Base-by-base conservation (phyloP, 2,888 invertebrate species). In the Drosophila eohydei region DNA sequence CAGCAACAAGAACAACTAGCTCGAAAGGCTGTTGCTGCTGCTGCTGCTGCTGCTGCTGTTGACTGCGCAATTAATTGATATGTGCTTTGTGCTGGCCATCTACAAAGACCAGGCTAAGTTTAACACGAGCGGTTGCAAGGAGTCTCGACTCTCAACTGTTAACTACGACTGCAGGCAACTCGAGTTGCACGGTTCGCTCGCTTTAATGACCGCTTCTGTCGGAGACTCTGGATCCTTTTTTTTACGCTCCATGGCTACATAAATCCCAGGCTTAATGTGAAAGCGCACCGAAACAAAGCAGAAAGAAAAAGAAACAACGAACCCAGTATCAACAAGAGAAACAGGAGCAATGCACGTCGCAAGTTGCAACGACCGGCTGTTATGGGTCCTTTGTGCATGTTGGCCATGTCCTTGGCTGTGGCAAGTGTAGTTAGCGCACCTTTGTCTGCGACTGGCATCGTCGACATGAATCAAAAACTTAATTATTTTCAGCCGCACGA, bases 391-490 rank as follows among this genome's bases (percentile, higher is more conserved):
- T 75, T 79, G 74, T 69, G 62, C 66, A 60, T 58, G 62, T 74
- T 59, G 57, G 48, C 71, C 73, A 9, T 81, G 83, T 85, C 78
- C 84, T 71, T 70, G 74, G 57, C 56, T 51, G 62, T 21, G 50
- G 50, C 50, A 50, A 50, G 61, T 68, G 85, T 68, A 74, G 82
- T 79, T 88, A 74, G 80, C 72, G 67, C 64, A 74, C 86, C 80
- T 79, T 88, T 84, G 85, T 87, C 79, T 66, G 72, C 74, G 56
- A 12, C 64, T 62, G 67, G 64, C 80, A 71, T 44, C 60, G 78
- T 71, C 70, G 80, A 88, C 83, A 88, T 88, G 89, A 84, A 86
- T 88, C 83, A 88, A 76, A 84, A 83, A 86, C 80, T 83, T 88
- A 80, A 83, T 83, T 83, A 80, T 86, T 83, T 83, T 76, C 68